Evolutionary conservation across 2,113 vertebrate genomes (phyloP), one percentile per base, ranked within the genome.

Genomic region (Pimephales promelas): DNA sequence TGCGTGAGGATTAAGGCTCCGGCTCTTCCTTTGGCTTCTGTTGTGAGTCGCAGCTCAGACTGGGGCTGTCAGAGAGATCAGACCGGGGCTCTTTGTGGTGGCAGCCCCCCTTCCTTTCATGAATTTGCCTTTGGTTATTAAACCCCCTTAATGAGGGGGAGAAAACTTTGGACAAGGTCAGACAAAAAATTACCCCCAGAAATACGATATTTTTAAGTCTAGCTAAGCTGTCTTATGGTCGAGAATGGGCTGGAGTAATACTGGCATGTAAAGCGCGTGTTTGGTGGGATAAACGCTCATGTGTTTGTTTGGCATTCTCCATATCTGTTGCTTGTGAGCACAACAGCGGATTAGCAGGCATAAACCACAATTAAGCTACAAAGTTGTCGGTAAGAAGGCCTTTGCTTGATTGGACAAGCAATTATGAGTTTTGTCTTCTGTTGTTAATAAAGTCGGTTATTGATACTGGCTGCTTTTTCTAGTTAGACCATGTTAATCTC

Each of bases 1-100:
- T 92, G 89, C 90, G 90, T 84, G 91, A 92, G 93, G 94, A 94
- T 94, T 94, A 94, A 90, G 90, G 91, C 92, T 89, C 91, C 88
- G 90, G 71, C 78, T 81, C 56, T 81, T 81, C 62, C 78, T 84
- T 22, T 66, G 85, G 90, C 89, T 90, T 88, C 92, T 92, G 91
- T 93, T 92, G 91, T 90, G 91, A 91, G 90, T 93, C 91, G 91
- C 90, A 90, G 90, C 87, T 90, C 90, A 86, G 89, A 90, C 90
- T 91, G 87, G 5, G 87, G 90, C 92, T 93, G 91, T 93, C 92
- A 92, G 89, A 47, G n/a, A 92, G 93, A 93, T 93, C 92, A 92
- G 90, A 91, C 91, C 90, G 88, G 88, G 90, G 90, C 91, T 91
- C 90, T 93, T 93, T 93, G 91, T 91, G 90, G 90, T 89, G 86